A percentile compares a stretch with the other conserved stretches of the same genome.
These are phyloP conservation scores for Dynastes grantii DNA, from an alignment of 2,888 invertebrate species.

Conservation along the genomic window DNA sequence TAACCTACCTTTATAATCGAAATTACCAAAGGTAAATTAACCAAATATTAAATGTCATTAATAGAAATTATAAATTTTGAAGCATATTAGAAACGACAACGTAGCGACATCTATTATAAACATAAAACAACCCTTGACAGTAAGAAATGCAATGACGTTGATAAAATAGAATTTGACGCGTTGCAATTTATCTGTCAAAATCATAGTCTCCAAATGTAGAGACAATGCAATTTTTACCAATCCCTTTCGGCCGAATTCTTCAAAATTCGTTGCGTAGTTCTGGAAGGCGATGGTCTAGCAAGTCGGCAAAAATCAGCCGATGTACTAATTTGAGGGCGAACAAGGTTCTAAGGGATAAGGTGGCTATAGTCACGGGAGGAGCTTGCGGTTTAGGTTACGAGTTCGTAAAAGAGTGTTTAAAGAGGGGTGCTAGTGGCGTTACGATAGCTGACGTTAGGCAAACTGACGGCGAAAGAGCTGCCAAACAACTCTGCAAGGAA, in stretches of 20 bases:
- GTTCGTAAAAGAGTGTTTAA: constrained; percentile 79
- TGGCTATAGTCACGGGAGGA: constrained; percentile 82
- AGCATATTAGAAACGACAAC: too few relatives aligned
- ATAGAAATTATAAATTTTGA: too few relatives aligned
- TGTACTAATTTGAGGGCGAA: constrained; percentile 1
- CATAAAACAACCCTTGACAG: too few relatives aligned
- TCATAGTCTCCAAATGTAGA: constrained; percentile 6
- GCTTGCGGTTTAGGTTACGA: constrained; percentile 82
- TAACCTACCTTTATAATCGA: too few relatives aligned
- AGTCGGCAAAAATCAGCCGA: neutral
- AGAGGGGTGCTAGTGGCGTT: constrained; percentile 77
- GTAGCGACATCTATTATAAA: too few relatives aligned
- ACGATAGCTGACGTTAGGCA: constrained; percentile 81
- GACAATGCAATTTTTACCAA: constrained; percentile 6
- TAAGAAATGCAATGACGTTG: too few relatives aligned
- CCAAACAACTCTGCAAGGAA: constrained; percentile 76
- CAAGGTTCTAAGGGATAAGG: constrained; percentile 77
- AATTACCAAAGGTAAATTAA: too few relatives aligned
- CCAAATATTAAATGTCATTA: too few relatives aligned
- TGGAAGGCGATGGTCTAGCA: neutral
- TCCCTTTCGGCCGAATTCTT: constrained; percentile 6
- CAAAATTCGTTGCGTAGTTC: constrained; percentile 12
- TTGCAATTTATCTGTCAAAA: neutral
- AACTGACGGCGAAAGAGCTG: constrained; percentile 77
- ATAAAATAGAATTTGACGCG: too few relatives aligned